A percentile compares a stretch with the other conserved stretches of the same genome.
phyloP scores from a whole-genome alignment of 2,888 invertebrate species.

The Parnassius orleans region DNA sequence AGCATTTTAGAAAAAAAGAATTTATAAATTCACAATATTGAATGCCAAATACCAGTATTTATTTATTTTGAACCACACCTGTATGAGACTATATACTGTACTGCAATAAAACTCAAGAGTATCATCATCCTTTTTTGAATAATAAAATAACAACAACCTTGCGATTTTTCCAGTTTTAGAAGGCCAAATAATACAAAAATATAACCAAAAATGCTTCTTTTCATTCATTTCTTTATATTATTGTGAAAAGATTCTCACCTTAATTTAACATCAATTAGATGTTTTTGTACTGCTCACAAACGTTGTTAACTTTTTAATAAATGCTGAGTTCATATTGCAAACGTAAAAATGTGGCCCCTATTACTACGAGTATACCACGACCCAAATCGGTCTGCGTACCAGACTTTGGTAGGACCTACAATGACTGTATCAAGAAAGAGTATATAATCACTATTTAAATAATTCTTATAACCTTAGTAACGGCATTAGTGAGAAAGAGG shows the following conservation, averaged over 20 bases:
- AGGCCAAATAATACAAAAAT: too few relatives aligned
- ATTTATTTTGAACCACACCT: too few relatives aligned
- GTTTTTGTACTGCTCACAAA: slow-evolving; percentile 2
- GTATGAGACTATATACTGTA: too few relatives aligned
- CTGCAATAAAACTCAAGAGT: too few relatives aligned
- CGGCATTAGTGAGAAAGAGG: background rate
- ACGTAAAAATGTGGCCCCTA: slow-evolving; percentile 7
- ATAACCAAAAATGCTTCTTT: too few relatives aligned
- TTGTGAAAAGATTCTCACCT: background rate
- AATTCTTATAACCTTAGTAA: background rate
- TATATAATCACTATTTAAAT: slow-evolving; percentile 9
- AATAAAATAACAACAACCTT: too few relatives aligned
- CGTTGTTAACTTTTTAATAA: background rate
- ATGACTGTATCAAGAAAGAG: background rate
- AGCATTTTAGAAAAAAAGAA: too few relatives aligned
- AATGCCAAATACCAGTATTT: too few relatives aligned
- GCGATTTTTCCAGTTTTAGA: too few relatives aligned
- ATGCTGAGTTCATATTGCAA: background rate
- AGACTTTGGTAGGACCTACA: slow-evolving; percentile 27
- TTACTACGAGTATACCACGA: slow-evolving; percentile 5
- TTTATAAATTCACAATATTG: too few relatives aligned
- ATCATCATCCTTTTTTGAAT: too few relatives aligned
- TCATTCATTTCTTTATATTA: background rate
- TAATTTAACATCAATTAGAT: slow-evolving; percentile 5
- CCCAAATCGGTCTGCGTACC: slow-evolving; percentile 25